phyloP scores from a whole-genome alignment of 2,797 vertebrate genomes.

The Diglossa cyanea region DNA sequence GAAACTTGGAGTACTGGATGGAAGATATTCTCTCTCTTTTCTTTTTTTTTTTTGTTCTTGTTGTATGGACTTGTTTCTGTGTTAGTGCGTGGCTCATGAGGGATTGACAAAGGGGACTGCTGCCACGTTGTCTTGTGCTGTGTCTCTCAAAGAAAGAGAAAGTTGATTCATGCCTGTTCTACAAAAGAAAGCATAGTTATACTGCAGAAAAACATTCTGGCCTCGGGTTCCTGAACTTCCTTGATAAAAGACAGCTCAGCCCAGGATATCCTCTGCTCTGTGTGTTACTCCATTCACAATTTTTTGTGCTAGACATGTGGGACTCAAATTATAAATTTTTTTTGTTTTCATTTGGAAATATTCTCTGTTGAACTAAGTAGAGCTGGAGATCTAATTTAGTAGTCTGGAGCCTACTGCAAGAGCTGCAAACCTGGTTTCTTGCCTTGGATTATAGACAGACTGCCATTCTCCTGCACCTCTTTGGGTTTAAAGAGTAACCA shows the following conservation, averaged over 20 bases:
- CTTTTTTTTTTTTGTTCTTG: not conserved
- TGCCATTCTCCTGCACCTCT: not conserved
- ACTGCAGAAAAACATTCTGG: not conserved
- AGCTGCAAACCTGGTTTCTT: not conserved
- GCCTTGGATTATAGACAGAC: not conserved
- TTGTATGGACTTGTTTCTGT: not conserved
- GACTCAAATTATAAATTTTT: not conserved
- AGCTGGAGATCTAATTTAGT: not conserved
- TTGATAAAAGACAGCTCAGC: not conserved
- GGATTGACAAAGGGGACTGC: not conserved
- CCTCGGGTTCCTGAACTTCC: not conserved
- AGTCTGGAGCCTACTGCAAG: not conserved
- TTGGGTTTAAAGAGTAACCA: not conserved
- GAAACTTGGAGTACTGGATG: not conserved
- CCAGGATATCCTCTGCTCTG: not conserved
- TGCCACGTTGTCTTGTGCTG: not conserved
- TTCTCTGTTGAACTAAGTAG: not conserved
- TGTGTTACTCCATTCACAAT: not conserved
- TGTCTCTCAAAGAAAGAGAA: not conserved
- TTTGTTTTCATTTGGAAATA: not conserved
- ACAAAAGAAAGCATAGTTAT: not conserved
- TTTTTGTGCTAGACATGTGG: not conserved
- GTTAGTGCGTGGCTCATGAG: not conserved
- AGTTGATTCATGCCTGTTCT: not conserved
- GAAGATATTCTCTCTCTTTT: not conserved